Conservation (phyloP, 2,888 invertebrate genomes). For the Villa cingulata region DNA sequence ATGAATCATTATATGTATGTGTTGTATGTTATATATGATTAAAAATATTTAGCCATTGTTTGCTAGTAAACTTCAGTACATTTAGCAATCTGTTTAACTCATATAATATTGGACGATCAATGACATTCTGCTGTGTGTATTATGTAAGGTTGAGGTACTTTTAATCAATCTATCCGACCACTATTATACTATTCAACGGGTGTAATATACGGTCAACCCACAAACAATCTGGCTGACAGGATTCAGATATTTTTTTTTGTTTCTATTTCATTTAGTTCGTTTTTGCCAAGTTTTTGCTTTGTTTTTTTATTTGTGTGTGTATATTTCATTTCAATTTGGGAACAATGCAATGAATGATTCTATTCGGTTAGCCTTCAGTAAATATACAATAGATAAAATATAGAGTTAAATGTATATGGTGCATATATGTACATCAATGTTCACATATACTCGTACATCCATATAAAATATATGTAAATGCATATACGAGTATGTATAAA, state of each 20-base stretch:
- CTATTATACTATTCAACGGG: not conserved
- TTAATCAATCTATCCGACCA: not conserved
- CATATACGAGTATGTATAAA: too few species aligned
- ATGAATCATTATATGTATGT: too few species aligned
- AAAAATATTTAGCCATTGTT: constrained; percentile 8
- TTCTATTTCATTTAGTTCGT: not conserved
- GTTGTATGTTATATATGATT: not conserved
- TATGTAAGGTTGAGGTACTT: not conserved
- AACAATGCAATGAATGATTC: constrained; percentile 8
- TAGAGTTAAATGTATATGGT: too few species aligned
- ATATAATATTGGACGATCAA: not conserved
- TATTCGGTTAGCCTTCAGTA: constrained; percentile 1
- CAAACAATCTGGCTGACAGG: not conserved
- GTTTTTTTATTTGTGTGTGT: not conserved
- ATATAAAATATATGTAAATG: too few species aligned
- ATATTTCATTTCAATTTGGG: not conserved
- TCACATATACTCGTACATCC: too few species aligned
- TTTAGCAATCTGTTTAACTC: constrained; percentile 8
- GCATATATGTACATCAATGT: not conserved
- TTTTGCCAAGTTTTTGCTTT: too few species aligned
- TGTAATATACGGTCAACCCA: too few species aligned
- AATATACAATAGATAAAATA: constrained; percentile 12
- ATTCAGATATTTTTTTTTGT: not conserved
- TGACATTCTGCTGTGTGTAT: not conserved
- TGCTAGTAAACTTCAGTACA: constrained; percentile 6